A percentile compares a stretch with the other conserved stretches of the same genome.
Conservation (phyloP, 2,888 invertebrate genomes). For the Corbicula japonica region DNA sequence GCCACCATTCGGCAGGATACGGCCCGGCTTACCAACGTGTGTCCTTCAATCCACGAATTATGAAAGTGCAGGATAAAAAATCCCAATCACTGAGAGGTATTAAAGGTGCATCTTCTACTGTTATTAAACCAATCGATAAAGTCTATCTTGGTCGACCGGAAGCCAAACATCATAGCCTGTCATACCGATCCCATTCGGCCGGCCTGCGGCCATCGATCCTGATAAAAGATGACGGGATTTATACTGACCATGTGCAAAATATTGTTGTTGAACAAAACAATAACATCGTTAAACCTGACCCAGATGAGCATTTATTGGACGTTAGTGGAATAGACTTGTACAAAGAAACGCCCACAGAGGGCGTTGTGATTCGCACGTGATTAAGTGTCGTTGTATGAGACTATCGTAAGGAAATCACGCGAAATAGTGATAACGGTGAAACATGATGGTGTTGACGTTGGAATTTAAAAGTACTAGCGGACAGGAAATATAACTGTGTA, state of each 20-base stretch:
- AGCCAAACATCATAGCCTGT: conserved; percentile 55
- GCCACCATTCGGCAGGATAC: conserved; percentile 46
- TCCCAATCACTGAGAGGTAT: conserved; percentile 44
- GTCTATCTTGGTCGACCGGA: conserved; percentile 55
- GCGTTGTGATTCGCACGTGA: conserved; percentile 62
- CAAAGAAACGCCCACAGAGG: conserved; percentile 43
- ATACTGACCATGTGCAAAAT: conserved; percentile 7
- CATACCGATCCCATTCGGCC: conserved; percentile 27
- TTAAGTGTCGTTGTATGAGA: too few relatives aligned
- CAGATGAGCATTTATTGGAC: conserved; percentile 49
- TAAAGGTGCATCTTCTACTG: conserved; percentile 45
- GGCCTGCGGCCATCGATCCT: conserved; percentile 43
- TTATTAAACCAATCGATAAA: conserved; percentile 56
- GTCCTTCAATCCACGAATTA: conserved; percentile 50
- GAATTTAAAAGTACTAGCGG: too few relatives aligned
- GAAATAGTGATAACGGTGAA: too few relatives aligned
- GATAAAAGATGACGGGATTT: conserved; percentile 28
- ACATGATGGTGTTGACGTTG: too few relatives aligned
- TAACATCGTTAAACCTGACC: conserved; percentile 50
- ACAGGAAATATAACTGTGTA: too few relatives aligned
- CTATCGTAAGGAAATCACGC: too few relatives aligned
- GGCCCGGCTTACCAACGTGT: conserved; percentile 41
- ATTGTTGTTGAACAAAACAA: conserved; percentile 55
- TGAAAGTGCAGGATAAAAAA: conserved; percentile 38
- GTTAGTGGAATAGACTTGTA: conserved; percentile 65